phyloP scores from a whole-genome alignment of 2,797 vertebrate species.

The Anguilla marmorata region DNA sequence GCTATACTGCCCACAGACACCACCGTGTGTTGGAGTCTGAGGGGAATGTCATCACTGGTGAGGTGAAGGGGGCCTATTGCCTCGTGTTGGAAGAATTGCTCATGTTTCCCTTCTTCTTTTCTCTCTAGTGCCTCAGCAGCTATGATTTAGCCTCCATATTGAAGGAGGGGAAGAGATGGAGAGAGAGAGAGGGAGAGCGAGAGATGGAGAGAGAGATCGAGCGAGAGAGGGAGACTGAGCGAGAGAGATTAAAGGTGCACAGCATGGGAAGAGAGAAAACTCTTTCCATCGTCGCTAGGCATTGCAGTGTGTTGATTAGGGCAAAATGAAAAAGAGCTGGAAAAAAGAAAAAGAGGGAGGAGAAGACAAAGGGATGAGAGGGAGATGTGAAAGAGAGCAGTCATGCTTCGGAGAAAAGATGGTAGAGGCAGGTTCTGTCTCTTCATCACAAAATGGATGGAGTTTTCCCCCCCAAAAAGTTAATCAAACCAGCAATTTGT shows the following conservation, averaged over 20 bases:
- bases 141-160: too few species aligned
- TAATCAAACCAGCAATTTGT: conserved; percentile 1
- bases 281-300: conserved; percentile 37
- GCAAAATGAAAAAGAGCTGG: conserved; percentile 45
- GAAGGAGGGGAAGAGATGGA: too few species aligned
- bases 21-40: neutral
- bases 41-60: conserved; percentile 18
- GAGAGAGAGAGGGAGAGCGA: too few species aligned
- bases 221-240: too few species aligned
- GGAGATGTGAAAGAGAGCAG: neutral
- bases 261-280: conserved; percentile 18
- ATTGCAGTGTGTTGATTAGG: conserved; percentile 43
- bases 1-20: neutral
- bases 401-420: neutral
- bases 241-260: neutral
- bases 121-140: too few species aligned
- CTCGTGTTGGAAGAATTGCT: conserved; percentile 21
- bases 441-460: too few species aligned
- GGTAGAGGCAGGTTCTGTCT: too few species aligned
- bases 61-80: conserved; percentile 28
- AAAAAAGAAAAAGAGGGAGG: conserved; percentile 36
- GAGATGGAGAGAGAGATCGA: too few species aligned
- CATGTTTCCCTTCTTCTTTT: too few species aligned
- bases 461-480: neutral
- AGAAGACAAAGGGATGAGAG: neutral